Conservation (phyloP, 2,113 vertebrate genomes). For the Esox niger region DNA sequence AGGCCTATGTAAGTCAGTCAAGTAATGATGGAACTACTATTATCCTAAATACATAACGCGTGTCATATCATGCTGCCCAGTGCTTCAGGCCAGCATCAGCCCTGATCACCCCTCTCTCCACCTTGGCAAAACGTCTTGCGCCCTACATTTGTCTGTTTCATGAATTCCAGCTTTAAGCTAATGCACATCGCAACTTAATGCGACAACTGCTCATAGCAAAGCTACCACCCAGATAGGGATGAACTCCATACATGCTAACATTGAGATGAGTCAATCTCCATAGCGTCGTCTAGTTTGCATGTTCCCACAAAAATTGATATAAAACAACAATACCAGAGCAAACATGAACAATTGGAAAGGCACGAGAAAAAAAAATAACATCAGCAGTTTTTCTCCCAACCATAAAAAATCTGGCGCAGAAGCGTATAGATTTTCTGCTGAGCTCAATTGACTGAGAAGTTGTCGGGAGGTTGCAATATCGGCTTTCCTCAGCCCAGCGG, state of each 20-base stretch:
- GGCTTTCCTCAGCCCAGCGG: slow-evolving; percentile 81
- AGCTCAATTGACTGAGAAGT: slow-evolving; percentile 94
- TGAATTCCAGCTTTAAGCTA: no score
- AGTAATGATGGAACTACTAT: no score
- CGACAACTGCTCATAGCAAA: no score
- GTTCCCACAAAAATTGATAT: slow-evolving; percentile 1
- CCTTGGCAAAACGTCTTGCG: no score
- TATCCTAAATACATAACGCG: no score
- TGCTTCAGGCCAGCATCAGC: no score
- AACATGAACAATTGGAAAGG: slow-evolving; percentile 28
- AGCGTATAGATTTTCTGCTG: slow-evolving; percentile 83
- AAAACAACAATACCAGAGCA: slow-evolving; percentile 26
- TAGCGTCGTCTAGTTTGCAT: slow-evolving; percentile 7
- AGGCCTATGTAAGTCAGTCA: no score
- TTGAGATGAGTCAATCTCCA: neutral
- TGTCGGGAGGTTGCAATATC: slow-evolving; percentile 89
- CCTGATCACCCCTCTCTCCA: no score
- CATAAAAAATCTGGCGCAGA: slow-evolving; percentile 75
- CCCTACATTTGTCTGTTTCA: no score
- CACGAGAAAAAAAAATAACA: slow-evolving; percentile 52
- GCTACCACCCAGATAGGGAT: neutral
- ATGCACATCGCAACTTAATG: no score
- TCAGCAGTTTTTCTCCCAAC: slow-evolving; percentile 74
- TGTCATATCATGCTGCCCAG: no score
- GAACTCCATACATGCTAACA: neutral